Evolutionary conservation across 2,797 vertebrate species (phyloP), one percentile per base, ranked within the genome.

Genomic region (Coranthus polyacanthus): DNA sequence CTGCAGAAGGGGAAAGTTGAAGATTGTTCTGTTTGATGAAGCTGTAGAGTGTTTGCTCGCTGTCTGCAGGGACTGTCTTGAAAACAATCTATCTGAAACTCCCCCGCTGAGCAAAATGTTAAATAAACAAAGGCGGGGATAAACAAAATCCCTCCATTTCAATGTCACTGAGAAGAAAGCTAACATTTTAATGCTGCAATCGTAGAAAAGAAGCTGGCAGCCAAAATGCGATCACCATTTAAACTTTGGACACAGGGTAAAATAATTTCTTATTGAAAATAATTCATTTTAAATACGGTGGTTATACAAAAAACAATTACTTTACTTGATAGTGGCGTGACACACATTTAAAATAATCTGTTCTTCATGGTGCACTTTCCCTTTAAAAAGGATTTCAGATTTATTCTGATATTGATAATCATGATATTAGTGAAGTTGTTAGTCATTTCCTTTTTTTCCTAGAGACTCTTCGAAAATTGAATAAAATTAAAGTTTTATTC

Each of bases 131-230:
- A 93, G 91, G 91, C 88, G 64, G 84, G 92, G 92, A 94, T 94
- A 94, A 94, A 94, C 93, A 94, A 95, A 94, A 94, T 94, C 93
- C 88, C 92, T 89, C 93, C 89, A 93, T 94, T 94, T 94, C 93
- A 93, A 94, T 94, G 93, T 94, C 93, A 94, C 89, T 58, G 87
- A 93, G 91, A 94, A 95, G 90, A 94, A 93, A 94, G 93, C 87
- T 86, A 83, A 90, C 79, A 89, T 93, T 94, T 92, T 90, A 92
- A 88, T 86, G 83, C 88, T 87, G 86, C 86, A 18, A 89, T 81
- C 83, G 86, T 87, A 72, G n/a, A 86, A 85, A 81, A 85, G 72
- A 72, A 89, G 84, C 82, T 82, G 82, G 79, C 79, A 85, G 78
- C 78, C 55, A 75, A 69, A 86, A 86, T 57, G 47, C 76, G 65